Percentiles rank a stretch among this genome's conserved stretches.
These are phyloP conservation scores for Halictus ligatus DNA, from an alignment of 2,888 invertebrate genomes.

Conservation along the genomic window DNA sequence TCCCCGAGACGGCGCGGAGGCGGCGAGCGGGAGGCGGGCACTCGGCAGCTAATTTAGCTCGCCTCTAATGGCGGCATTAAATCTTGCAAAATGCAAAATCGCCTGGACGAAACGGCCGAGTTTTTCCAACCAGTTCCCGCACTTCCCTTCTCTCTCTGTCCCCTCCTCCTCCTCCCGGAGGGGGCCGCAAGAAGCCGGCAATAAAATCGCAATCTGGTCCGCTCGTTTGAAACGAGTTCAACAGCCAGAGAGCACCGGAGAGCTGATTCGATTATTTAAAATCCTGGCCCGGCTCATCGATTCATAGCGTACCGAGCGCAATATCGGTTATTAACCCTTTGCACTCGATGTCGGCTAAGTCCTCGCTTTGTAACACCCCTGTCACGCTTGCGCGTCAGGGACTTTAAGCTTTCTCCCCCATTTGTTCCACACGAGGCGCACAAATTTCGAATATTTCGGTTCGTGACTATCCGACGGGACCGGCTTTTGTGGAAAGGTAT, in stretches of 20 bases:
- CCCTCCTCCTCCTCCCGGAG: background rate
- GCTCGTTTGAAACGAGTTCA: slow-evolving; percentile 3
- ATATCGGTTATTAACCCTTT: background rate
- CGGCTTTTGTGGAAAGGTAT: background rate
- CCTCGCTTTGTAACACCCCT: background rate
- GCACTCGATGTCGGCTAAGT: background rate
- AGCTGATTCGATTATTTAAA: background rate
- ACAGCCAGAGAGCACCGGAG: background rate
- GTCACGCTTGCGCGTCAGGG: background rate
- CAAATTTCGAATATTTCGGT: background rate
- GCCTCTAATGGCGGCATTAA: slow-evolving; percentile 26
- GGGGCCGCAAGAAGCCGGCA: background rate
- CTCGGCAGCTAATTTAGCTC: slow-evolving; percentile 27
- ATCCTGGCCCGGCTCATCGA: background rate
- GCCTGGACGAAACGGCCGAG: background rate
- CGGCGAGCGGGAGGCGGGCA: background rate
- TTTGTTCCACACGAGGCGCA: background rate
- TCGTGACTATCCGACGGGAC: background rate
- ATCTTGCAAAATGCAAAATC: slow-evolving; percentile 19
- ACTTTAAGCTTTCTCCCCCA: background rate
- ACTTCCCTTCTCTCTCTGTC: too few relatives aligned
- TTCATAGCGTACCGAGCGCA: background rate
- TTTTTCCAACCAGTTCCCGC: background rate
- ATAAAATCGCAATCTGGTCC: slow-evolving; percentile 9
- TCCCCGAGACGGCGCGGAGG: background rate